These are phyloP conservation scores for Propithecus coquereli DNA, from an alignment of 2,113 vertebrate genomes.

Conservation along the genomic window DNA sequence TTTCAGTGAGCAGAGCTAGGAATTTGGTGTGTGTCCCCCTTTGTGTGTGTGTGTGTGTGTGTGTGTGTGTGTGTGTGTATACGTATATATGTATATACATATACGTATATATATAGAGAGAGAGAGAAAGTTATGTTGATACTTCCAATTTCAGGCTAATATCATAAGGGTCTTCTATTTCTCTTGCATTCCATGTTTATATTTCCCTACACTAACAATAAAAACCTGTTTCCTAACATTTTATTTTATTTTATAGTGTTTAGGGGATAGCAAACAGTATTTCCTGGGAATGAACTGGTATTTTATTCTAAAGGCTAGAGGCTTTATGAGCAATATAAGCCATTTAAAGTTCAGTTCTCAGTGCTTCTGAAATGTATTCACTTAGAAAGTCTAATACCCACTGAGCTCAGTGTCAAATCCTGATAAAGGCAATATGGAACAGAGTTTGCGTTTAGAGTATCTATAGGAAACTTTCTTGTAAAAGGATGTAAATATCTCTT, in stretches of 20 bases:
- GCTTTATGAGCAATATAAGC: conserved; percentile 44
- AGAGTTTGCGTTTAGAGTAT: conserved; percentile 33
- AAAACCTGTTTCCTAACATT: background rate
- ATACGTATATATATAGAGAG: background rate
- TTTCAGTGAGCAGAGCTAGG: background rate
- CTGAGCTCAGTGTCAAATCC: conserved; percentile 54
- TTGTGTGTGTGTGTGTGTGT: background rate
- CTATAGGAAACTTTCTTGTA: conserved; percentile 33
- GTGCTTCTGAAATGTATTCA: conserved; percentile 33
- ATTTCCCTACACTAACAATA: background rate
- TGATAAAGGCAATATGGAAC: conserved; percentile 47
- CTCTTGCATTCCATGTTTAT: background rate
- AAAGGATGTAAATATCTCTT: conserved; percentile 61
- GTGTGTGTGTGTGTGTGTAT: background rate
- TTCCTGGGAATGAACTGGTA: conserved; percentile 13
- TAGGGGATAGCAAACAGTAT: background rate
- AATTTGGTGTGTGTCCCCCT: no score
- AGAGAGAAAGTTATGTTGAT: background rate
- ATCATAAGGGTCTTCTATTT: background rate
- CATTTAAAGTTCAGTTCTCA: conserved; percentile 57
- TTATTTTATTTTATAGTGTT: conserved; percentile 29
- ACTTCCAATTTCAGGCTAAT: background rate
- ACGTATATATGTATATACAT: no score
- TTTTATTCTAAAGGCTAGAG: conserved; percentile 33
- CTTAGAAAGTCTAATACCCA: conserved; percentile 45